A percentile compares a stretch with the other conserved stretches of the same genome.
Conservation (phyloP, 2,797 vertebrate genomes). For the Oreochromis grahami region DNA sequence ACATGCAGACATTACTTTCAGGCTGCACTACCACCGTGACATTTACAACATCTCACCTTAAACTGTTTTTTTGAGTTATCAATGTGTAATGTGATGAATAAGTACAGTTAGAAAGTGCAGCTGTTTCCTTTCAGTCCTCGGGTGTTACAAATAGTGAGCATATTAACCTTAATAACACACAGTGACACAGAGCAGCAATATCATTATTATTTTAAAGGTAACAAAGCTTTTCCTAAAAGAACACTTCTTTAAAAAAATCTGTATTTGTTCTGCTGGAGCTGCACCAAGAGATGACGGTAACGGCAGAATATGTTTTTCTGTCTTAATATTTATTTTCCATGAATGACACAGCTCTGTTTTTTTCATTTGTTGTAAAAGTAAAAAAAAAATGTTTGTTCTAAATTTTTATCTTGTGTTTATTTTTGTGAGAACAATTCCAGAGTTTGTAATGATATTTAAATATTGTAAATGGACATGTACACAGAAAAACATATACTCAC, state of each 20-base stretch:
- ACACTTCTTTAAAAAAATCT: neutral
- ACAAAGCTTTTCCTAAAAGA: neutral
- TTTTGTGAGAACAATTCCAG: neutral
- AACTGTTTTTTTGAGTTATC: neutral
- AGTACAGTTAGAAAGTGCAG: fast-evolving
- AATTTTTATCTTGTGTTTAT: neutral
- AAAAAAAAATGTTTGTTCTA: no score
- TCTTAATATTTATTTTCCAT: no score
- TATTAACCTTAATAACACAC: neutral
- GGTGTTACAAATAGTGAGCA: neutral
- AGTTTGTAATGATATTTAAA: neutral
- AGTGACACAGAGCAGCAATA: neutral
- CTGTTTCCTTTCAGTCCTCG: neutral
- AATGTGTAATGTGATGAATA: neutral
- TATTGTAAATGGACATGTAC: neutral
- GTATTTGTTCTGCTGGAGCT: neutral
- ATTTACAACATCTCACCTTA: neutral
- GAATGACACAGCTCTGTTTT: no score
- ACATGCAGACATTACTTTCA: neutral
- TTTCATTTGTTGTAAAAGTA: no score
- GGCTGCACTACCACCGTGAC: neutral
- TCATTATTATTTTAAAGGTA: neutral
- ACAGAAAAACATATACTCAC: neutral
- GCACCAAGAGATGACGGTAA: neutral
- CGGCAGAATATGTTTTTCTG: no score